Conservation (phyloP, 2,113 vertebrate genomes). For the Acanthochromis polyacanthus region DNA sequence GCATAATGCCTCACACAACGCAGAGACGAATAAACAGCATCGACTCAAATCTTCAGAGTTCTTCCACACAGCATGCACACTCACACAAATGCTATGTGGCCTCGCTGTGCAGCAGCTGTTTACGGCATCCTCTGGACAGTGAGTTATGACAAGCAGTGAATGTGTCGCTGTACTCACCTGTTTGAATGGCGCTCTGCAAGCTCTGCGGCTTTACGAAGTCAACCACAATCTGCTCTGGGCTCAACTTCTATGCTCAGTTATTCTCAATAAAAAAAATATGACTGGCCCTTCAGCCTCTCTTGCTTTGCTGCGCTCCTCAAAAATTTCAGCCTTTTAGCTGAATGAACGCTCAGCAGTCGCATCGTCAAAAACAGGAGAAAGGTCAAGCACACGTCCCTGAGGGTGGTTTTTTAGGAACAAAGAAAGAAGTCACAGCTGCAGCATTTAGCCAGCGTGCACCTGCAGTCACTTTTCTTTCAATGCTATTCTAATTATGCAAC, state of each 20-base stretch:
- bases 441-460: not conserved
- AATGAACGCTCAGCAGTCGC: not conserved
- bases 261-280: not conserved
- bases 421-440: not conserved
- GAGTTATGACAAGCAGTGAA: not conserved
- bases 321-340: not conserved
- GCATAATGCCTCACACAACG: not conserved
- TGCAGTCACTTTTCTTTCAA: not conserved
- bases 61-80: not conserved
- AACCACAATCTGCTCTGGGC: not conserved
- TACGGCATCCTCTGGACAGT: not conserved
- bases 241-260: not conserved
- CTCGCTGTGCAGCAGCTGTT: not conserved
- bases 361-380: not conserved
- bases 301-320: not conserved
- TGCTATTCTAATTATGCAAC: not conserved
- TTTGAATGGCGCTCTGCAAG: not conserved
- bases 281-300: not conserved
- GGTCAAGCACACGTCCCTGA: not conserved
- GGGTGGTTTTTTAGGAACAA: not conserved
- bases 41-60: not conserved
- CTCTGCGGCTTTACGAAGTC: not conserved
- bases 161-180: not conserved
- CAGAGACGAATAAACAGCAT: not conserved
- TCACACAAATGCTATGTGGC: not conserved